Evolutionary conservation across 2,113 vertebrate genomes (phyloP).

Genomic region (Zosterops japonicus): DNA sequence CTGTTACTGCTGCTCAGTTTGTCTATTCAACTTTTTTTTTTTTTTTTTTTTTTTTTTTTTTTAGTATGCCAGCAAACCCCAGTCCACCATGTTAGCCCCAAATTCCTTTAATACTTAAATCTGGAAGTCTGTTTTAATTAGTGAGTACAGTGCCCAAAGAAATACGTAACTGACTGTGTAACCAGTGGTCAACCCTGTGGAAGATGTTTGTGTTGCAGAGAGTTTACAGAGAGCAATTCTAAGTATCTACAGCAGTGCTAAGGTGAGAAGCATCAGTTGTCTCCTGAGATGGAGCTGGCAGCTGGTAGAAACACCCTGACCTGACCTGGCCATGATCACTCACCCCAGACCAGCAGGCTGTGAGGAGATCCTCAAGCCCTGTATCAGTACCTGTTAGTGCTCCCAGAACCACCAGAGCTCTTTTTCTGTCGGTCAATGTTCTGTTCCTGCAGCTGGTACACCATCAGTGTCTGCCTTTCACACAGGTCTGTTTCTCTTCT

Average conservation of each 20-base stretch:
- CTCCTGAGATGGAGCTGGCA: background rate
- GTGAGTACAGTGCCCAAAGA: background rate
- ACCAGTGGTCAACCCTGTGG: background rate
- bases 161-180: background rate
- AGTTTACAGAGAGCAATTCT: background rate
- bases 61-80: background rate
- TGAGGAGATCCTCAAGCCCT: background rate
- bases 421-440: fast-evolving
- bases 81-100: background rate
- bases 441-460: fast-evolving
- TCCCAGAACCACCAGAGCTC: background rate
- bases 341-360: fast-evolving
- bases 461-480: fast-evolving
- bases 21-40: background rate
- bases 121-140: background rate
- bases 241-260: background rate
- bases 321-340: no score
- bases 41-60: background rate
- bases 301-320: background rate
- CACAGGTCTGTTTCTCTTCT: background rate
- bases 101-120: background rate
- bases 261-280: background rate
- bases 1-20: background rate
- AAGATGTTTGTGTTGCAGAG: background rate
- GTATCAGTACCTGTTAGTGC: background rate